Conservation (phyloP, 1,140 invertebrate species). For the Papilio helenus region DNA sequence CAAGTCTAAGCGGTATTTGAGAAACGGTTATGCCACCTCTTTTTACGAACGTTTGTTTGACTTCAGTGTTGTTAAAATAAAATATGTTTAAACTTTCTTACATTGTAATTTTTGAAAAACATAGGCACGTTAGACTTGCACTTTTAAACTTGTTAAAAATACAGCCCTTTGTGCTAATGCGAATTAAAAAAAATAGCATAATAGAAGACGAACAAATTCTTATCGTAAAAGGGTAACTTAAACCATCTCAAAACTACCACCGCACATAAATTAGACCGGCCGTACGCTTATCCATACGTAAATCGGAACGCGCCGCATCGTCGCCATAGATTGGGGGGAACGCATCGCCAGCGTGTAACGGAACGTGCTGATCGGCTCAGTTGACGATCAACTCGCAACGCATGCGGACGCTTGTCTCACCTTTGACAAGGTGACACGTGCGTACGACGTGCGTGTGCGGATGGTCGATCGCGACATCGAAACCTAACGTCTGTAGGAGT, state of each 20-base stretch:
- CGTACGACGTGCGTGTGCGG: slow-evolving; percentile 98
- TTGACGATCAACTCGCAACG: slow-evolving; percentile 42
- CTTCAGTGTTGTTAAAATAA: not conserved
- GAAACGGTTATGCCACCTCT: slow-evolving; percentile 35
- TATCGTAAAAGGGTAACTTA: slow-evolving; percentile 41
- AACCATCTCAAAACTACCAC: slow-evolving; percentile 34
- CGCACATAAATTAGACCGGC: slow-evolving; percentile 43
- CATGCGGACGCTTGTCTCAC: slow-evolving; percentile 82
- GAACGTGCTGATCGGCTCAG: slow-evolving; percentile 34
- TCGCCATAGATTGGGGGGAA: slow-evolving; percentile 10
- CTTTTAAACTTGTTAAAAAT: not conserved
- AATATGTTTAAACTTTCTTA: not conserved
- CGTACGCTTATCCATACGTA: slow-evolving; percentile 39
- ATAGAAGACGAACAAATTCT: slow-evolving; percentile 20
- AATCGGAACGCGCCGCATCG: slow-evolving; percentile 27
- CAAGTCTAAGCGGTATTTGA: slow-evolving; percentile 44
- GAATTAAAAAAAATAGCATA: not conserved
- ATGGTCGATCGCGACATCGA: slow-evolving; percentile 97
- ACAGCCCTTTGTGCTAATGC: not conserved
- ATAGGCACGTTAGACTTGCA: not conserved
- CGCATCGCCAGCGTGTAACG: slow-evolving; percentile 18
- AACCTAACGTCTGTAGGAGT: slow-evolving; percentile 97
- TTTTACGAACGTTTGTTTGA: slow-evolving; percentile 23
- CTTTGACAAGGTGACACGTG: slow-evolving; percentile 97
- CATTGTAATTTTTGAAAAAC: not conserved